Percentiles rank a stretch among this genome's conserved stretches.
Evolutionary conservation across 2,888 invertebrate species (phyloP).

Genomic region (Mongoloraphidia duomilia): DNA sequence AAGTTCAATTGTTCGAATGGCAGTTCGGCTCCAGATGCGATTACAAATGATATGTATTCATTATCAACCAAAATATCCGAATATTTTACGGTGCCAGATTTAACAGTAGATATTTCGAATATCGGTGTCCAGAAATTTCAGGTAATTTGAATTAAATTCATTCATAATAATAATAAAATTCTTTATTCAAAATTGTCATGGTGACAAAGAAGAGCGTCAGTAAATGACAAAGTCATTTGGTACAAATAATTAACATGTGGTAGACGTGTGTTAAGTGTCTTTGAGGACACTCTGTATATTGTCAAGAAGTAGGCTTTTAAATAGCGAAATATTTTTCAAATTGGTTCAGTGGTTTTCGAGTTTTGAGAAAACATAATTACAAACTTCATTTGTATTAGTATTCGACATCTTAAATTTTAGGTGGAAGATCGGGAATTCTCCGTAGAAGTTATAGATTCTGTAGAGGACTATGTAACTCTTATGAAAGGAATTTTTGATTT

Average conservation of each 20-base stretch:
- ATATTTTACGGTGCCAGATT: slow-evolving; percentile 66
- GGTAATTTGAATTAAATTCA: slow-evolving; percentile 36
- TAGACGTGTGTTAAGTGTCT: no score
- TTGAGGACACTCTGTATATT: no score
- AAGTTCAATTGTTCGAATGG: slow-evolving; percentile 98
- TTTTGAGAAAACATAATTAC: no score
- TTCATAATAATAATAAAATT: no score
- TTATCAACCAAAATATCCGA: slow-evolving; percentile 61
- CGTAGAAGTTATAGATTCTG: slow-evolving; percentile 84
- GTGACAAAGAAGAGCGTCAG: no score
- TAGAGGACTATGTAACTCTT: slow-evolving; percentile 70
- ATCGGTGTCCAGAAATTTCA: slow-evolving; percentile 52
- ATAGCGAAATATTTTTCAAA: no score
- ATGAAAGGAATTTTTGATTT: slow-evolving; percentile 99
- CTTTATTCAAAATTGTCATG: no score
- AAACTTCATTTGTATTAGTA: no score
- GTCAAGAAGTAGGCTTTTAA: no score
- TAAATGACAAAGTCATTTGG: no score
- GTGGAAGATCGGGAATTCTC: slow-evolving; percentile 57
- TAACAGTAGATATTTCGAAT: slow-evolving; percentile 61
- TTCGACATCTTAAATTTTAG: slow-evolving; percentile 30
- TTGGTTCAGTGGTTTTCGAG: no score
- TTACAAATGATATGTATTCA: slow-evolving; percentile 79
- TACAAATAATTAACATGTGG: no score
- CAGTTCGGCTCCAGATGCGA: slow-evolving; percentile 85